Conservation (phyloP, 2,888 invertebrate genomes). For the Drosophila rellima region DNA sequence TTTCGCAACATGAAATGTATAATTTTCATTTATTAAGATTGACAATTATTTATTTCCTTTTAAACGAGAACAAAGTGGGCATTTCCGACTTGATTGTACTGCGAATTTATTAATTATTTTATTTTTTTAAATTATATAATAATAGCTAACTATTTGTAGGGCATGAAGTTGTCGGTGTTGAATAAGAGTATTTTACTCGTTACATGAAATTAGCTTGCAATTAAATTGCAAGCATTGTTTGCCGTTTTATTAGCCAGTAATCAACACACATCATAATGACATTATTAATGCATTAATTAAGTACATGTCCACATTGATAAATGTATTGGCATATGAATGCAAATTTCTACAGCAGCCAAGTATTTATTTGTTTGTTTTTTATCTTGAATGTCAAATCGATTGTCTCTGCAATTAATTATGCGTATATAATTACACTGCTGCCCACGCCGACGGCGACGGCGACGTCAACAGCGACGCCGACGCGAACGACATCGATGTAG, state of each 20-base stretch:
- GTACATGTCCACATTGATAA: constrained; percentile 60
- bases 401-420: constrained; percentile 80
- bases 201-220: constrained; percentile 66
- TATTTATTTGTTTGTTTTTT: constrained; percentile 44
- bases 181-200: background rate
- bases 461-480: constrained; percentile 23
- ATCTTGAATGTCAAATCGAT: constrained; percentile 80
- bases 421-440: constrained; percentile 73
- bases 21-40: constrained; percentile 16
- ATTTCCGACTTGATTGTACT: constrained; percentile 25
- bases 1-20: constrained; percentile 3
- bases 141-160: constrained; percentile 5
- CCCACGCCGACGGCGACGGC: constrained; percentile 71
- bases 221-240: constrained; percentile 50
- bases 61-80: constrained; percentile 18
- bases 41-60: constrained; percentile 24
- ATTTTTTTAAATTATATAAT: too few species aligned
- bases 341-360: constrained; percentile 65
- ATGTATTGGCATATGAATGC: constrained; percentile 62
- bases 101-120: constrained; percentile 6
- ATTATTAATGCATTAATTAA: constrained; percentile 62
- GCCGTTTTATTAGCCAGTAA: constrained; percentile 61
- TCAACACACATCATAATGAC: constrained; percentile 55
- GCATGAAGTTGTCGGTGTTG: constrained; percentile 4
- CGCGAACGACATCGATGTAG: constrained; percentile 3